Base-by-base conservation (phyloP, 2,888 invertebrate species). In the Gastracanthus pulcherrimus region DNA sequence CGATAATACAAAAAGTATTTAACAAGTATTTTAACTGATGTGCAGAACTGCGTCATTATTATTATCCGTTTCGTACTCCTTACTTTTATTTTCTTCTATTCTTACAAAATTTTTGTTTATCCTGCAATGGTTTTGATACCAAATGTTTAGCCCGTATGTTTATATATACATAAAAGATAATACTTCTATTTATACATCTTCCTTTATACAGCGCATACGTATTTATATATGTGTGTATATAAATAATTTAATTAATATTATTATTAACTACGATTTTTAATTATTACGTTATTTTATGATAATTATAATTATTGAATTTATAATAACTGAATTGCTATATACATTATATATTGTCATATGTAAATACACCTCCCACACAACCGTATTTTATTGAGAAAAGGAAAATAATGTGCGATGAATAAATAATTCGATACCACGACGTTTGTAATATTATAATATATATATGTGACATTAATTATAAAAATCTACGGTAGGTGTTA, bases 121-220 rank as follows among this genome's bases (percentile, higher is more conserved):
- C 86, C 84, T 85, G 81, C 85, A 87, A 89, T 89, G 88, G 88
- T 89, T 89, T 89, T 87, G 83, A 88, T 89, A 88, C 88, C 88
- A 90, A 90, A 89, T 88, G 86, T 89, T 87, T 87, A 87, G 83
- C 84, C 84, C 83, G 80, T 87, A 89, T 87, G 16, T 76, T 87
- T 87, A 87, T 87, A 85, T 84, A 85, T 85, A 85, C 51, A 23
- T 0, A 38, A 41, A 31, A 71, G 11, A 55, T 85, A 71, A 84
- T 81, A 87, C 82, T 87, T 86, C 83, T 86, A 87, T 88, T 87
- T 88, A 87, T 89, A 88, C 84, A 87, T 83, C 82, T 84, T 87
- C 86, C 86, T 86, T 86, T 87, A 87, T 88, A 88, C 85, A 87
- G 83, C 83, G 84, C 66, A 85, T 84, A 84, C 81, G 81, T 83